Conservation (phyloP, 2,888 invertebrate species). For the Dasypogon diadema region DNA sequence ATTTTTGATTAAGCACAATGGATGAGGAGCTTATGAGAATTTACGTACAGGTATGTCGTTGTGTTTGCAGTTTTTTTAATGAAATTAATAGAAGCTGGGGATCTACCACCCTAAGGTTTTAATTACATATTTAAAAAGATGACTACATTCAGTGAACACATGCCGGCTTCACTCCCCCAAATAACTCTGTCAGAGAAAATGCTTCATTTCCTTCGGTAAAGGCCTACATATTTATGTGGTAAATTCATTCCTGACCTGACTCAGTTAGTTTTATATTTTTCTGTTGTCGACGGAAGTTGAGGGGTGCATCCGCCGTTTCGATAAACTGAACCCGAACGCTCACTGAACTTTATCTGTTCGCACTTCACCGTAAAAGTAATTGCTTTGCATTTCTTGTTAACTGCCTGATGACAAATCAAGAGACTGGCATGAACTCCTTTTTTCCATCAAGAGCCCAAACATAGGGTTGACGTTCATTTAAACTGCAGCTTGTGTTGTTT, state of each 20-base stretch:
- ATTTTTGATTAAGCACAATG: no score
- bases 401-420: constrained; percentile 5
- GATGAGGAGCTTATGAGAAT: no score
- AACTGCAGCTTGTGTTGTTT: constrained; percentile 12
- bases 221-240: not conserved
- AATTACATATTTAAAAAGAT: not conserved
- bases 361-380: constrained; percentile 26
- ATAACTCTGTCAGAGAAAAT: not conserved
- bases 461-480: not conserved
- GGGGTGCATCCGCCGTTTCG: constrained; percentile 9
- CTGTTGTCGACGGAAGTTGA: constrained; percentile 23
- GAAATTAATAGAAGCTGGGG: no score
- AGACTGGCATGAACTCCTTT: constrained; percentile 8
- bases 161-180: not conserved
- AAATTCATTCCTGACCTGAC: constrained; percentile 33
- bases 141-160: not conserved
- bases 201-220: constrained; percentile 5
- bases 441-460: not conserved
- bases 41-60: no score
- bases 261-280: constrained; percentile 17
- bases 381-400: constrained; percentile 23
- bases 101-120: no score
- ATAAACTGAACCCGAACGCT: not conserved
- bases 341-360: not conserved
- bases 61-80: no score